phyloP scores from a whole-genome alignment of 2,888 invertebrate species.

The Graphium colonna region DNA sequence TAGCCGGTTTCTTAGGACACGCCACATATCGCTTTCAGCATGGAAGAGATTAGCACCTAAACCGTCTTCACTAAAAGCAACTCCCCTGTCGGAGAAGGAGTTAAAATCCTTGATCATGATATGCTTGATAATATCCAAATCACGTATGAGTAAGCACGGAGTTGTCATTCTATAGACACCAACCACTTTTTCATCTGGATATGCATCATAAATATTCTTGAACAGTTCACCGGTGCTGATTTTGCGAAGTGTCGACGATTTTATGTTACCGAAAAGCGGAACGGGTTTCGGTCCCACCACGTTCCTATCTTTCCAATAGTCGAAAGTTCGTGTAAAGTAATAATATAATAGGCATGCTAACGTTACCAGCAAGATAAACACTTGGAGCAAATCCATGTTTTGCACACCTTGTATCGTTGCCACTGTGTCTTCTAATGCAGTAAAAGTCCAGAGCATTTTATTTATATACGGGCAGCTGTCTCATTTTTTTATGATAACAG shows the following conservation, averaged over 20 bases:
- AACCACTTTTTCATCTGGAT: conserved; percentile 48
- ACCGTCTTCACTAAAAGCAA: conserved; percentile 43
- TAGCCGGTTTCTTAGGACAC: conserved; percentile 39
- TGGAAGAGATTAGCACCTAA: conserved; percentile 49
- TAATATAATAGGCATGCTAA: conserved; percentile 30
- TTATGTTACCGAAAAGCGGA: conserved; percentile 45
- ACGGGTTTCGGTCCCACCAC: conserved; percentile 41
- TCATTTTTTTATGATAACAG: no score
- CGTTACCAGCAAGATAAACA: no score
- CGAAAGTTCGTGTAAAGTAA: conserved; percentile 44
- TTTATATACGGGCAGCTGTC: no score
- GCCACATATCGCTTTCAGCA: conserved; percentile 48
- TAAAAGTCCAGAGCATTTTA: no score
- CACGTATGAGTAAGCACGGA: conserved; percentile 46
- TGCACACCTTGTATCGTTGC: no score
- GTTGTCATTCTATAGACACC: no score
- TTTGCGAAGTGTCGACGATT: conserved; percentile 34
- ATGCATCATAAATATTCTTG: conserved; percentile 41
- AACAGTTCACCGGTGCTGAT: conserved; percentile 33
- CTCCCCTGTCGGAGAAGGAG: conserved; percentile 44
- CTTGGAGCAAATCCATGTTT: no score
- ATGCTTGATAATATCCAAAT: no score
- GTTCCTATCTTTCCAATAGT: no score
- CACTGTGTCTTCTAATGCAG: no score
- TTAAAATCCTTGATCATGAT: conserved; percentile 56